Evolutionary conservation across 2,113 vertebrate species (phyloP).

Genomic region (Mixornis gularis): DNA sequence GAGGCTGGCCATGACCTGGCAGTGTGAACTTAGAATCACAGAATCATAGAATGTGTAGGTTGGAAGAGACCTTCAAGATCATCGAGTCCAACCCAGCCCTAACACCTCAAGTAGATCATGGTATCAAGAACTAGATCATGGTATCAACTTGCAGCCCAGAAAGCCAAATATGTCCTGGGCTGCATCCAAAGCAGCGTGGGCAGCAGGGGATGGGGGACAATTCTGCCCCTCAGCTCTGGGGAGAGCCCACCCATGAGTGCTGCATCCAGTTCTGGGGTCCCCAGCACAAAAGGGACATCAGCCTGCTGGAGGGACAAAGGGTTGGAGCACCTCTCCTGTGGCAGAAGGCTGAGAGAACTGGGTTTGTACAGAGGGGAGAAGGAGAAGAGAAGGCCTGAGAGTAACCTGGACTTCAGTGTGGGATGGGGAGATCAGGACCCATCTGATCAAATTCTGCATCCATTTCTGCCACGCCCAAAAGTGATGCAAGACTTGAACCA

Average conservation of each 20-base stretch:
- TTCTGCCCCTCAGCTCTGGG: neutral
- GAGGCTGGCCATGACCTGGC: neutral
- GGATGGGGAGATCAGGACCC: neutral
- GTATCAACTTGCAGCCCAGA: neutral
- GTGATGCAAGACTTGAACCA: fast-evolving
- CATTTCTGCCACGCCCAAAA: neutral
- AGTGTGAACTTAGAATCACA: no score
- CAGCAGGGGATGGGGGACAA: neutral
- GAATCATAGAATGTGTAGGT: no score
- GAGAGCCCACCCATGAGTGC: neutral
- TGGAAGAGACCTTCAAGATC: no score
- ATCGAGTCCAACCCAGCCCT: no score
- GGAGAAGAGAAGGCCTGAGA: neutral
- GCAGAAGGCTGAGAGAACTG: neutral
- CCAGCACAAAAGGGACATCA: fast-evolving
- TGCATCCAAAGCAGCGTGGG: neutral
- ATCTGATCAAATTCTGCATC: neutral
- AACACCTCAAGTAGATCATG: no score
- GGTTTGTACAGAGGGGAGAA: neutral
- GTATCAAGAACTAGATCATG: no score
- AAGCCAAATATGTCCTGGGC: fast-evolving
- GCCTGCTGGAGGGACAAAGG: fast-evolving
- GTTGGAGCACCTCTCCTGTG: neutral
- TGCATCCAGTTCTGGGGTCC: neutral
- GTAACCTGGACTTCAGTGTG: no score